These are phyloP conservation scores for Drosophila pallidifrons DNA, from an alignment of 1,140 invertebrate species.

Conservation along the genomic window DNA sequence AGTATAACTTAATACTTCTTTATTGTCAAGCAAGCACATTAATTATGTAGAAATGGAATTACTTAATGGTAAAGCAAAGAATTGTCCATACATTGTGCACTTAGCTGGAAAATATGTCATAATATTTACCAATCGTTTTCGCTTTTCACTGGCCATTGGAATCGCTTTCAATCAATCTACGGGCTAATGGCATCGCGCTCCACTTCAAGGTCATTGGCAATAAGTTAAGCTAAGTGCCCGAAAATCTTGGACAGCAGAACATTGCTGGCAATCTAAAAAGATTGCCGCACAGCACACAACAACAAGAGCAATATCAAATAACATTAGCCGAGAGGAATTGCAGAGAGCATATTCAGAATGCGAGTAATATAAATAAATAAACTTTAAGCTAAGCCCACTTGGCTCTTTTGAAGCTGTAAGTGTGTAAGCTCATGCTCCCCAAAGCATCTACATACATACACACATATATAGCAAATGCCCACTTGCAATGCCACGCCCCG, in stretches of 20 bases:
- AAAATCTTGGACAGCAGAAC: background rate
- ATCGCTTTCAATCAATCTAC: constrained; percentile 23
- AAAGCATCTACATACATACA: constrained; percentile 3
- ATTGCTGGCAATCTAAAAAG: constrained; percentile 2
- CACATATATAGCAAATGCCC: background rate
- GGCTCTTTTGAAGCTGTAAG: constrained; percentile 27
- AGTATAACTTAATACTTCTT: background rate
- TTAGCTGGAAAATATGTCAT: constrained; percentile 3
- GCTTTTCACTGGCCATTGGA: constrained; percentile 23
- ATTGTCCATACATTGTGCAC: background rate
- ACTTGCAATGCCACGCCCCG: background rate
- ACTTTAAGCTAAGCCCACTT: constrained; percentile 55
- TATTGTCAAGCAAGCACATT: background rate
- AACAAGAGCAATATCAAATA: background rate
- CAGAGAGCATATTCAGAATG: constrained; percentile 15
- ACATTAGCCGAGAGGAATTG: constrained; percentile 15
- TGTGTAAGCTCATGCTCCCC: constrained; percentile 8
- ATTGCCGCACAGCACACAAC: background rate
- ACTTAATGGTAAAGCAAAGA: background rate
- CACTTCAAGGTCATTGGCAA: constrained; percentile 28
- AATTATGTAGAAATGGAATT: background rate
- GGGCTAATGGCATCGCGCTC: background rate
- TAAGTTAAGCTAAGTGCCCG: constrained; percentile 32
- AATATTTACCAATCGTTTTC: constrained; percentile 19
- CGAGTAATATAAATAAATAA: constrained; percentile 51